A percentile compares a stretch with the other conserved stretches of the same genome.
Evolutionary conservation across 2,888 invertebrate genomes (phyloP).

Genomic region (Dioctria linearis): DNA sequence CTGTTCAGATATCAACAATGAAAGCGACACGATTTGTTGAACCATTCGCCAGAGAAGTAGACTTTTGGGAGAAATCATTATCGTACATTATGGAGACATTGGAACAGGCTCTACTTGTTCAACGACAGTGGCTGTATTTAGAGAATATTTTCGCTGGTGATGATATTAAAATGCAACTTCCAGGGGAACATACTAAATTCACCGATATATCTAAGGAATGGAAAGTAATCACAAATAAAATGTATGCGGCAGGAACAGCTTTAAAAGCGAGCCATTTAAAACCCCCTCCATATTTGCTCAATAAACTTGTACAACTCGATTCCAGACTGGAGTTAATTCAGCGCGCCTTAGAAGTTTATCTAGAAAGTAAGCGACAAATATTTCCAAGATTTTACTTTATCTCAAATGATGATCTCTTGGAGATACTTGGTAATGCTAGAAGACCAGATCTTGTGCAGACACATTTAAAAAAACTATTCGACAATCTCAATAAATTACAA

Average conservation of each 20-base stretch:
- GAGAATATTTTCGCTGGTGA: conserved; percentile 92
- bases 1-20: conserved; percentile 87
- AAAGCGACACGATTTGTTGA: conserved; percentile 90
- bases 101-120: conserved; percentile 85
- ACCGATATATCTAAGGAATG: conserved; percentile 81
- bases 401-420: conserved; percentile 81
- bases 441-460: conserved; percentile 87
- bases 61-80: conserved; percentile 88
- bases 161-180: conserved; percentile 88
- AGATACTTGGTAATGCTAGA: conserved; percentile 89
- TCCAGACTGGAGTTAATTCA: conserved; percentile 85
- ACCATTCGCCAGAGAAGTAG: conserved; percentile 87
- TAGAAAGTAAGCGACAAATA: conserved; percentile 89
- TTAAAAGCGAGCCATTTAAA: conserved; percentile 77
- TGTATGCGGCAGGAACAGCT: conserved; percentile 72
- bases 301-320: conserved; percentile 81
- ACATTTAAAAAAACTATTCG: conserved; percentile 91
- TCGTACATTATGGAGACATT: conserved; percentile 87
- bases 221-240: conserved; percentile 76
- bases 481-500: conserved; percentile 83
- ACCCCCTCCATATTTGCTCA: conserved; percentile 76
- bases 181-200: conserved; percentile 83
- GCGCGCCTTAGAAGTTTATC: conserved; percentile 86
- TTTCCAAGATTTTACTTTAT: conserved; percentile 90
- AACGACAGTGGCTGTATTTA: conserved; percentile 88